Conservation (phyloP, 2,888 invertebrate species). For the Ectemnius continuus region DNA sequence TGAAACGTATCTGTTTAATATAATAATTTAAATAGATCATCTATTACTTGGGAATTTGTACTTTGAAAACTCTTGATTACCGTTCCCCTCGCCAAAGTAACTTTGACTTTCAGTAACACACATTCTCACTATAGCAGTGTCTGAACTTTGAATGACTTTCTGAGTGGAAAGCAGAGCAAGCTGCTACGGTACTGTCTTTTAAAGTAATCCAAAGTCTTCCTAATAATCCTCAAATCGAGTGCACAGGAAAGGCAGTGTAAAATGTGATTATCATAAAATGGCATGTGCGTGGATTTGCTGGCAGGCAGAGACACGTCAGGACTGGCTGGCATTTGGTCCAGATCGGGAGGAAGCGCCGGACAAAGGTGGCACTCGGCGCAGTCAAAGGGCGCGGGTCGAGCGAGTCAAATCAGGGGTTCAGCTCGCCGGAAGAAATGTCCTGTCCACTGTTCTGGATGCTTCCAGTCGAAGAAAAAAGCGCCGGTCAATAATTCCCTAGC, state of each 20-base stretch:
- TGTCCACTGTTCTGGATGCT: conserved; percentile 20
- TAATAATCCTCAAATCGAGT: neutral
- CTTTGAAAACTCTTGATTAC: too few relatives aligned
- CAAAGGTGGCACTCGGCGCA: conserved; percentile 49
- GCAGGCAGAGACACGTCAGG: conserved; percentile 25
- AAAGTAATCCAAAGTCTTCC: neutral
- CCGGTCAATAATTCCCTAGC: conserved; percentile 63
- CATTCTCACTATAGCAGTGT: too few relatives aligned
- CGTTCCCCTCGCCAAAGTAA: too few relatives aligned
- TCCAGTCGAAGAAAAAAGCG: neutral
- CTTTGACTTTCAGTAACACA: too few relatives aligned
- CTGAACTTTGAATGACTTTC: too few relatives aligned
- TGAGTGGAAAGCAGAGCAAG: too few relatives aligned
- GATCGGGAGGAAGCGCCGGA: conserved; percentile 33
- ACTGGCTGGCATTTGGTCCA: conserved; percentile 8
- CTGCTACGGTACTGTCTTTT: too few relatives aligned
- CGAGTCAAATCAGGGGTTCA: conserved; percentile 65
- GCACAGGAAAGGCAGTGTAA: neutral
- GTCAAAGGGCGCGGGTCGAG: conserved; percentile 57
- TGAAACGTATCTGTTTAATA: too few relatives aligned
- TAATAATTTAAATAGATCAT: too few relatives aligned
- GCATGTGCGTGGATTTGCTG: conserved; percentile 28
- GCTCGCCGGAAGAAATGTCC: conserved; percentile 56
- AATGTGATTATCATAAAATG: conserved; percentile 47
- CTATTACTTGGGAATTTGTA: too few relatives aligned